Conservation (phyloP, 92 coral and sea anemone species). For the Porites lobata region DNA sequence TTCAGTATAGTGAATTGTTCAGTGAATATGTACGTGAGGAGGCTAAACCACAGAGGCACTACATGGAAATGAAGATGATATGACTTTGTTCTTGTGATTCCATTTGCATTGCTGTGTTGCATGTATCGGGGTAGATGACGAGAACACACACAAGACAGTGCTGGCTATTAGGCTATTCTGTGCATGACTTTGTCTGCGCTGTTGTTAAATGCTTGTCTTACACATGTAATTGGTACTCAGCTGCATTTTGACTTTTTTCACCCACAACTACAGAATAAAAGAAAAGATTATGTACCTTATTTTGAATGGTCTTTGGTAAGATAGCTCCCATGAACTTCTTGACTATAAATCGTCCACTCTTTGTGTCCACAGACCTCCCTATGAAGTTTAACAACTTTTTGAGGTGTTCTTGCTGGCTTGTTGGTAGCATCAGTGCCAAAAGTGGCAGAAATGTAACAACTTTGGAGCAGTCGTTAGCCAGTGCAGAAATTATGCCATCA, state of each 20-base stretch:
- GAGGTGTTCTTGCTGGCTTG: conserved; percentile 74
- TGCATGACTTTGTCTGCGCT: too few relatives aligned
- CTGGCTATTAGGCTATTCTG: too few relatives aligned
- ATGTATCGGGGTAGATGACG: too few relatives aligned
- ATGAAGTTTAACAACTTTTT: conserved; percentile 84
- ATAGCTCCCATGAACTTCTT: conserved; percentile 85
- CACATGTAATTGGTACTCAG: background rate
- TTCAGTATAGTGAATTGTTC: too few relatives aligned
- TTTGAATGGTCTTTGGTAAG: conserved; percentile 59
- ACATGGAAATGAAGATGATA: too few relatives aligned
- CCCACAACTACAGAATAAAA: background rate
- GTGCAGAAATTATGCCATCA: conserved; percentile 60
- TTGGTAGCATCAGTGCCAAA: conserved; percentile 73
- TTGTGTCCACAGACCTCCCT: conserved; percentile 38
- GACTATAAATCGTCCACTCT: conserved; percentile 62
- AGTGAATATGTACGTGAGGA: too few relatives aligned
- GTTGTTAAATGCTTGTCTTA: too few relatives aligned
- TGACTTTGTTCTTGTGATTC: too few relatives aligned
- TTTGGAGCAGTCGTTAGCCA: conserved; percentile 40
- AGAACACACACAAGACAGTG: too few relatives aligned
- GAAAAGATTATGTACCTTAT: conserved; percentile 33
- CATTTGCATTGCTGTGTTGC: too few relatives aligned
- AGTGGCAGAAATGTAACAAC: conserved; percentile 68
- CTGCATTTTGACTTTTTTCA: background rate
- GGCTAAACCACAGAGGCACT: too few relatives aligned